phyloP scores from a whole-genome alignment of 2,888 invertebrate species.

The Drosophila quinaria region DNA sequence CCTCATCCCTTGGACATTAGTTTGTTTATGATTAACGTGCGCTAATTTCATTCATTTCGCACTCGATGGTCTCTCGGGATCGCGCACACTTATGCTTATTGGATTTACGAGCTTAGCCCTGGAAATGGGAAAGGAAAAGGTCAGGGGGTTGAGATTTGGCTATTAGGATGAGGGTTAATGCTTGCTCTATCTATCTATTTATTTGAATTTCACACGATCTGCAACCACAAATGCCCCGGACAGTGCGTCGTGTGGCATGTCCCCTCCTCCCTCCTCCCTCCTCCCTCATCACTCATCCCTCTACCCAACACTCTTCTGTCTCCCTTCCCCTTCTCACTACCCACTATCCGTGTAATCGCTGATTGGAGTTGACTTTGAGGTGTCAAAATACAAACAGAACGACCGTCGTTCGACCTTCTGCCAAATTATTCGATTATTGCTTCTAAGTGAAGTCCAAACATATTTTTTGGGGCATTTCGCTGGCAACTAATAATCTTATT shows the following conservation, averaged over 20 bases:
- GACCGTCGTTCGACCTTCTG: conserved; percentile 52
- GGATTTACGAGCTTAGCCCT: conserved; percentile 57
- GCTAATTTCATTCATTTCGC: conserved; percentile 80
- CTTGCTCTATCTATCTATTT: conserved; percentile 46
- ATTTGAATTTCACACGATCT: conserved; percentile 66
- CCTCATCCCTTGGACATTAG: conserved; percentile 40
- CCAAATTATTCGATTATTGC: conserved; percentile 64
- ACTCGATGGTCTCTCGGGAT: conserved; percentile 65
- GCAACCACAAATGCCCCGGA: conserved; percentile 50
- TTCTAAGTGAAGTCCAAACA: conserved; percentile 9
- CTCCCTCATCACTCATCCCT: neutral
- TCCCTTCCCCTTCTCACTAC: neutral
- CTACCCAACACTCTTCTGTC: neutral
- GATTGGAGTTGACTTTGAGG: conserved; percentile 72
- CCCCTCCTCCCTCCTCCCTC: neutral
- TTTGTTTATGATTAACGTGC: conserved; percentile 81
- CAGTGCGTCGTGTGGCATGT: conserved; percentile 24
- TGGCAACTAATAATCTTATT: conserved; percentile 84
- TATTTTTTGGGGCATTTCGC: conserved; percentile 33
- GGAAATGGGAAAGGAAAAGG: neutral
- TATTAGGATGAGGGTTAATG: conserved; percentile 6
- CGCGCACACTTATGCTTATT: conserved; percentile 73
- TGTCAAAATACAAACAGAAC: conserved; percentile 68
- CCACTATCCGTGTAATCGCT: conserved; percentile 16
- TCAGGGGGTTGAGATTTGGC: neutral